Conservation (phyloP, 2,888 invertebrate species). For the Rugalucina vietnamica region DNA sequence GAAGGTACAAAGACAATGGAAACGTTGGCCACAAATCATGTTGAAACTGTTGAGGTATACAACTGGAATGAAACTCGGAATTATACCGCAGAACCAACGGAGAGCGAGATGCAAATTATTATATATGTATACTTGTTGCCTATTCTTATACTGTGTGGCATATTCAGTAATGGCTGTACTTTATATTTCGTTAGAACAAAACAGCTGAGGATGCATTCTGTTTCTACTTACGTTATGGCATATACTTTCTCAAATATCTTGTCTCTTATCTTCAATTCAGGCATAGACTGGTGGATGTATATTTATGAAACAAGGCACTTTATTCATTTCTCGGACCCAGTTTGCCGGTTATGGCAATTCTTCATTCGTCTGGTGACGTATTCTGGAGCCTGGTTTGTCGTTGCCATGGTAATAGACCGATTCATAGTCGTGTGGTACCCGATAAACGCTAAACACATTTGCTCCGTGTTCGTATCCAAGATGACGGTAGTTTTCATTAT, state of each 20-base stretch:
- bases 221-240: background rate
- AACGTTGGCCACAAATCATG: too few relatives aligned
- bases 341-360: slow-evolving; percentile 76
- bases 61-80: background rate
- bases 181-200: background rate
- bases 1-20: too few relatives aligned
- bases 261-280: slow-evolving; percentile 68
- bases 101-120: background rate
- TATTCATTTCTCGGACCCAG: slow-evolving; percentile 67
- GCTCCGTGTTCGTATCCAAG: slow-evolving; percentile 76
- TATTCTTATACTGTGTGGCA: background rate
- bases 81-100: background rate
- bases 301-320: slow-evolving; percentile 63
- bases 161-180: background rate
- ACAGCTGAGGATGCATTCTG: background rate
- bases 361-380: slow-evolving; percentile 73
- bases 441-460: slow-evolving; percentile 64
- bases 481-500: slow-evolving; percentile 65
- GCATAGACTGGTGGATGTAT: slow-evolving; percentile 69
- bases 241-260: slow-evolving; percentile 62
- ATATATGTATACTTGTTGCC: background rate
- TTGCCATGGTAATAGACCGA: slow-evolving; percentile 75
- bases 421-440: slow-evolving; percentile 70
- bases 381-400: slow-evolving; percentile 75
- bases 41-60: too few relatives aligned